Base-by-base conservation (phyloP, 2,888 invertebrate genomes). In the Scaptomyza cyrtandrae region DNA sequence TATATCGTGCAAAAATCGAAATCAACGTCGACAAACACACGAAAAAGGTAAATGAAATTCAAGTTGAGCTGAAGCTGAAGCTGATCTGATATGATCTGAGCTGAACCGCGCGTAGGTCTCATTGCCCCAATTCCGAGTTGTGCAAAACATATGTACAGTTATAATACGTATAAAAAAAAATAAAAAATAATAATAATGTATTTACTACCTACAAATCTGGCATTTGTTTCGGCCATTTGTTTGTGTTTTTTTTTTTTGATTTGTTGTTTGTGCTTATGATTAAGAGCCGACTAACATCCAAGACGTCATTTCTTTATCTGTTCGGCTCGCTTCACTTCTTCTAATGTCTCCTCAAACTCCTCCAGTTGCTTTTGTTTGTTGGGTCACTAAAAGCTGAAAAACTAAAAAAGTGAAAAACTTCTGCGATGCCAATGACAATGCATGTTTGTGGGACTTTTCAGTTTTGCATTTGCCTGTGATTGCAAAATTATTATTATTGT, bases 41-140 rank as follows among this genome's bases (percentile, higher is more conserved):
- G 27, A 75, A 72, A 77, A 55, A 77, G 67, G 73, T 77, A 72
- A 57, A 72, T 56, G 41, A 56, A 45, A 55, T 43, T 52, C 44
- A 43, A 53, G n/a, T n/a, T n/a, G n/a, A n/a, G n/a, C 7, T 24
- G 24, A 9, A 9, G n/a, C 19, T 41, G 24, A 19, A 1, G 1
- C 39, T 14, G 16, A 41, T 9, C 41, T 6, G n/a, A 50, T 41
- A 14, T 9, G 13, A 49, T 39, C 14, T 14, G 14, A 39, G 0
- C 39, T 7, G 1, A 39, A 14, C 39, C 16, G 41, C 48, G 62
- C 27, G 54, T 59, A 41, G 16, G 61, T 48, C 53, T 59, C 46
- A 48, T 24, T 66, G 67, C 43, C 65, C 66, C 66, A 66, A 66
- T 65, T 67, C 14, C 45, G 16, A 10, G 10, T 6, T 11, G 13